Evolutionary conservation across 2,888 invertebrate genomes (phyloP).

Genomic region (Steinernema carpocapsae): DNA sequence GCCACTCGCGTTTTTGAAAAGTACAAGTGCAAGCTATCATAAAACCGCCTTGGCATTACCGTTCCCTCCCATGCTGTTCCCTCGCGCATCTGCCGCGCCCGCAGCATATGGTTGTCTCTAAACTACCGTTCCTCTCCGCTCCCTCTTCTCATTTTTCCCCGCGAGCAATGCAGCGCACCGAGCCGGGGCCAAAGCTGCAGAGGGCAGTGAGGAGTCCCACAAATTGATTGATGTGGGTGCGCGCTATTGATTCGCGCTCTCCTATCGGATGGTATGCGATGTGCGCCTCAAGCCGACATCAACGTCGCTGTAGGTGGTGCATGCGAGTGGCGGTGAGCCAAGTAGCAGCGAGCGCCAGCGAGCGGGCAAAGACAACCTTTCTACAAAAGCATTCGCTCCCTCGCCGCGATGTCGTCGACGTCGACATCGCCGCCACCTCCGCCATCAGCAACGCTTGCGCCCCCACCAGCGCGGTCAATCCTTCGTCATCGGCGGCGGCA

Average conservation of each 20-base stretch:
- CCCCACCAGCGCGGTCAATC: constrained; percentile 24
- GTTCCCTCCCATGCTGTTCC: neutral
- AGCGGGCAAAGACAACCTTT: constrained; percentile 31
- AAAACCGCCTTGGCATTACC: neutral
- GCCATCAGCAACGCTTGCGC: constrained; percentile 28
- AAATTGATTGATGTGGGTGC: constrained; percentile 33
- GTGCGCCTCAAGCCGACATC: constrained; percentile 34
- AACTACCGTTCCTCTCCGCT: neutral
- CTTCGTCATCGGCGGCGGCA: neutral
- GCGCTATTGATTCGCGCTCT: constrained; percentile 35
- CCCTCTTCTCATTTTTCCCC: constrained; percentile 2
- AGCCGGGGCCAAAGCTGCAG: constrained; percentile 29
- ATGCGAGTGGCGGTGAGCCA: constrained; percentile 34
- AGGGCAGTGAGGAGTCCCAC: constrained; percentile 23
- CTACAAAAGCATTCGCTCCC: constrained; percentile 31
- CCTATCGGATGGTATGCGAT: constrained; percentile 35
- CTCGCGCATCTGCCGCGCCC: constrained; percentile 4
- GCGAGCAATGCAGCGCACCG: constrained; percentile 29
- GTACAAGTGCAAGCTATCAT: constrained; percentile 15
- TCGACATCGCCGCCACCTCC: constrained; percentile 11
- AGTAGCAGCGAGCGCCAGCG: constrained; percentile 14
- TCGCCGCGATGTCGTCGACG: neutral
- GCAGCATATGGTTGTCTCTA: constrained; percentile 2
- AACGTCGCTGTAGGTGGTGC: constrained; percentile 32
- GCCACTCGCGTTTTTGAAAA: constrained; percentile 2